Percentiles rank a stretch among this genome's conserved stretches.
Conservation (phyloP, 1,140 invertebrate species). For the Lysiphlebus fabarum region DNA sequence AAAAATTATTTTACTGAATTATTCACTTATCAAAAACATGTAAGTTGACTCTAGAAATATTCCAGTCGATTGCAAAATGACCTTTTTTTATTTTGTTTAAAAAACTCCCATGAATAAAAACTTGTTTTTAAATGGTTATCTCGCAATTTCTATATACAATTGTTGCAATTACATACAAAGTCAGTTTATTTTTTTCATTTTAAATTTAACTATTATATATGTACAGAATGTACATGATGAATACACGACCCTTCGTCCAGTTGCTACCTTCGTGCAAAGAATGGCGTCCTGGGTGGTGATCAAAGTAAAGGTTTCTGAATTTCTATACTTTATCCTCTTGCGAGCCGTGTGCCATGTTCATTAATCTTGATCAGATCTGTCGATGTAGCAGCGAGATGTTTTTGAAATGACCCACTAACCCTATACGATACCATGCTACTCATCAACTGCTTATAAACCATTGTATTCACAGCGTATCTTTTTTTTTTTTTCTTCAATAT, state of each 20-base stretch:
- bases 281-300: conserved; percentile 37
- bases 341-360: conserved; percentile 45
- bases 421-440: conserved; percentile 1
- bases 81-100: no score
- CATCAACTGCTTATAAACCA: conserved; percentile 32
- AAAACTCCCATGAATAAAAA: no score
- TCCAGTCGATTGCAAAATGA: no score
- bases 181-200: no score
- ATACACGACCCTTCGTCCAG: background rate
- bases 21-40: no score
- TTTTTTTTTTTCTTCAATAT: conserved; percentile 10
- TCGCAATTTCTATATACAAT: no score
- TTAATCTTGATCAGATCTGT: conserved; percentile 56
- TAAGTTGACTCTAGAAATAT: no score
- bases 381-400: conserved; percentile 54
- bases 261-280: conserved; percentile 33
- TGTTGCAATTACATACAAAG: no score
- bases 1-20: no score
- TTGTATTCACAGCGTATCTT: conserved; percentile 16
- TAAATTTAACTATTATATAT: background rate
- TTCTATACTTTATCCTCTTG: conserved; percentile 27
- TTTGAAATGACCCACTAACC: conserved; percentile 41
- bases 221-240: no score
- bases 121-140: no score
- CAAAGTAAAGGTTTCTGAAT: conserved; percentile 38